A percentile compares a stretch with the other conserved stretches of the same genome.
Conservation (phyloP, 2,113 vertebrate species). For the Pelusios castaneus region DNA sequence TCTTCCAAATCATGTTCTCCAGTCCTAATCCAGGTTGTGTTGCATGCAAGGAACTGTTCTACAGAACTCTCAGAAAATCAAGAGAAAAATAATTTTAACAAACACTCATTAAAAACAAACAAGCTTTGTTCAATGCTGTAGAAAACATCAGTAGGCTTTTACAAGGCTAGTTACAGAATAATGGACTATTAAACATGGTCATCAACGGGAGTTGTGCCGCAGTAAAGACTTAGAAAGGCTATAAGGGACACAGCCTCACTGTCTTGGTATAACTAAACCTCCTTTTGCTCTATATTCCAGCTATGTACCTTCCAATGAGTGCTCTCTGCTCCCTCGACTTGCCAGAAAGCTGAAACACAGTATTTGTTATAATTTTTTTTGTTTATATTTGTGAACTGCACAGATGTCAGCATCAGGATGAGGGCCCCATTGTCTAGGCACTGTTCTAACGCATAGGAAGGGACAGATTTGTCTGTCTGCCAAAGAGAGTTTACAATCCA, state of each 20-base stretch:
- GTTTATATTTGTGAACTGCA: not conserved
- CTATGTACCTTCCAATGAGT: not conserved
- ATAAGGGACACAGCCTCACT: not conserved
- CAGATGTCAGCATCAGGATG: accelerated
- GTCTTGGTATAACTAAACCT: not conserved
- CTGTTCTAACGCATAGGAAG: not conserved
- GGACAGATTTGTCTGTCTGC: not conserved
- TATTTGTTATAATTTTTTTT: not conserved
- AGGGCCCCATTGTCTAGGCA: not conserved
- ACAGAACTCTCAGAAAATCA: too few relatives aligned
- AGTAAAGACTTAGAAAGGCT: not conserved
- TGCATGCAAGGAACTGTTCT: too few relatives aligned
- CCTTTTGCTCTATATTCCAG: not conserved
- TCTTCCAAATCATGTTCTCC: too few relatives aligned
- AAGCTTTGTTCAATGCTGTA: not conserved
- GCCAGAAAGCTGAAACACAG: not conserved
- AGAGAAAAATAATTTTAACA: too few relatives aligned
- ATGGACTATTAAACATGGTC: not conserved
- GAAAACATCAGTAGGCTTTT: not conserved
- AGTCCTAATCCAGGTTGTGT: too few relatives aligned
- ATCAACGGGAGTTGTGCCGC: not conserved
- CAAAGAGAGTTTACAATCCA: not conserved
- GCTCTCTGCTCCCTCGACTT: too few relatives aligned
- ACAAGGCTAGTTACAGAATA: not conserved
- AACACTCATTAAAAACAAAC: too few relatives aligned